Percentiles rank a stretch among this genome's conserved stretches.
Evolutionary conservation across 2,113 vertebrate species (phyloP).

Genomic region (Bubo blakistoni): DNA sequence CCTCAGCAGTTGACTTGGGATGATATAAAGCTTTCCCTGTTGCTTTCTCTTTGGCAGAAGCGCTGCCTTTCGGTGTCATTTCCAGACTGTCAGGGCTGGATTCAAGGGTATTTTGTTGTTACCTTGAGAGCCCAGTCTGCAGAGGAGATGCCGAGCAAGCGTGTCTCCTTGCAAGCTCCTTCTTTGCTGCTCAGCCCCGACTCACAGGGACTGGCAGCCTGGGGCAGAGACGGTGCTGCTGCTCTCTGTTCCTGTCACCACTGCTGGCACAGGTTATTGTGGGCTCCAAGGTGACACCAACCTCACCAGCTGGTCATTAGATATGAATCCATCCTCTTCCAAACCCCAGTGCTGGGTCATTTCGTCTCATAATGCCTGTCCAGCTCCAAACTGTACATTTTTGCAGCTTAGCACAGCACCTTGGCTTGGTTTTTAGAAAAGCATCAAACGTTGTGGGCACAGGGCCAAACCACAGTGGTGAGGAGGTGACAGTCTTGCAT

Average conservation of each 20-base stretch:
- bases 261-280: background rate
- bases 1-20: background rate
- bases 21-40: background rate
- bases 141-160: background rate
- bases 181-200: fast-evolving
- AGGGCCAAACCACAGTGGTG: background rate
- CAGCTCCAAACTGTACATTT: background rate
- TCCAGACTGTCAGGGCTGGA: background rate
- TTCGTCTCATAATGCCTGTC: fast-evolving
- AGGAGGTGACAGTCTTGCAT: background rate
- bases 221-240: background rate
- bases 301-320: background rate
- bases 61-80: background rate
- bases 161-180: background rate
- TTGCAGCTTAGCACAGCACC: background rate
- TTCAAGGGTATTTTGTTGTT: background rate
- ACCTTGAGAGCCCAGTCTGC: background rate
- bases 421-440: background rate
- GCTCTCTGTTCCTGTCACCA: background rate
- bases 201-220: background rate
- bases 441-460: background rate
- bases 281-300: background rate
- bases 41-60: background rate
- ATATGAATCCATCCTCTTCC: background rate
- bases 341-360: background rate